Evolutionary conservation across 2,113 vertebrate species (phyloP), one percentile per base, ranked within the genome.

Genomic region (Catharus minimus): DNA sequence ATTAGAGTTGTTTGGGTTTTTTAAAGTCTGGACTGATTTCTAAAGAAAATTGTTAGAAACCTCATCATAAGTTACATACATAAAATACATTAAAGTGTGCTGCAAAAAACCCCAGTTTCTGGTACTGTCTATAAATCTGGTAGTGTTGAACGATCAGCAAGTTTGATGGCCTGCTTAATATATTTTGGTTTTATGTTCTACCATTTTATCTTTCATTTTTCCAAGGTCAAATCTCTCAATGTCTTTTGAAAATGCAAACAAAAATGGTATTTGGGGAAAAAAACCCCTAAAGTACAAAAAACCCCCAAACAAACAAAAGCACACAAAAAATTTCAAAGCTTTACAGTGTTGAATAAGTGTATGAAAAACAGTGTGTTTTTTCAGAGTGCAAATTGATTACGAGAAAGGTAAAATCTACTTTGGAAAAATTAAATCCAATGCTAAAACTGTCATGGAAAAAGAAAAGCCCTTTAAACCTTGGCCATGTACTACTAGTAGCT

Each of bases 231-330:
- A 39, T 74, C 30, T 81, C 43, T 12, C 30, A 26, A 9, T 1
- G 0, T 46, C 32, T 58, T 69, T 58, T 66, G 52, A 57, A 92
- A 92, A 61, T n/a, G 24, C 3, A 72, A 75, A 62, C 0, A 1
- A 72, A 75, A 55, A 15, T 1, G 41, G 3, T 52, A 9, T 15
- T n/a, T 44, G 19, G 9, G 2, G 4, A 39, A 41, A 71, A 36
- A 13, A 49, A 1, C 0, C 0, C 12, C 9, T 33, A 85, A 21
- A 7, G 3, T 15, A 16, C 4, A 46, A 46, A 46, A 47, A 53
- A n/a, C 6, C 0, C 0, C 9, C 3, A 52, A 68, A 26, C n/a
- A n/a, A 61, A n/a, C 15, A 23, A 53, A 60, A 46, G 15, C 18
- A 8, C n/a, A 30, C 28, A 23, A 47, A 73, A 56, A 2, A 2